Evolutionary conservation across 2,888 invertebrate species (phyloP), one percentile per base, ranked within the genome.

Genomic region (Encarsia formosa): DNA sequence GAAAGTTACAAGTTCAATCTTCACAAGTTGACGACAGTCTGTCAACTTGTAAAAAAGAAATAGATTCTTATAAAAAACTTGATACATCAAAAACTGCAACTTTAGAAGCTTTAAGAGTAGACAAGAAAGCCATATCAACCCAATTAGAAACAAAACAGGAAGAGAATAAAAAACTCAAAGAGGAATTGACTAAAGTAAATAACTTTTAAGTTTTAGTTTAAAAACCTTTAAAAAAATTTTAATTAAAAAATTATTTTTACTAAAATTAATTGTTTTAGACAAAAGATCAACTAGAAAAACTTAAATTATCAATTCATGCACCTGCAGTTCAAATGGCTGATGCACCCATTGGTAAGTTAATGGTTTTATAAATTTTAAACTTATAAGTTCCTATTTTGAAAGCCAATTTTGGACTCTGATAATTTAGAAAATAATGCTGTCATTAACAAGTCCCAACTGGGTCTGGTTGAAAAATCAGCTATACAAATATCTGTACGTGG

Each of bases 1-100:
- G 64, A 13, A 61, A 59, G 0, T 37, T 71, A 8, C 68, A 66
- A 20, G 67, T 71, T 5, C 65, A 65, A 38, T 50, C 69, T 11
- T 68, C 70, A 3, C 65, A 71, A 44, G 40, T 66, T 2, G 62
- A 68, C 13, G 66, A 70, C n/a, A 60, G 61, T n/a, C n/a, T 67
- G 3, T 61, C 62, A 3, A 61, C 64, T 5, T 74, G 71, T 43
- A 71, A 65, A 42, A 63, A 59, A 49, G 68, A 73, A 52, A 45
- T 74, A 18, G 67, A 73, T 22, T 71, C 69, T 0, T 54, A 68
- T 39, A 68, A 63, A 9, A 63, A 63, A 52, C 19, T 68, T 18
- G 68, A 70, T 38, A 61, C 60, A n/a, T 62, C 64, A 3, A 66
- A 61, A 54, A 63, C 59, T 42, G 65, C 60, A 1, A 68, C 70